Conservation (phyloP, 2,113 vertebrate species). For the Burhinus oedicnemus region DNA sequence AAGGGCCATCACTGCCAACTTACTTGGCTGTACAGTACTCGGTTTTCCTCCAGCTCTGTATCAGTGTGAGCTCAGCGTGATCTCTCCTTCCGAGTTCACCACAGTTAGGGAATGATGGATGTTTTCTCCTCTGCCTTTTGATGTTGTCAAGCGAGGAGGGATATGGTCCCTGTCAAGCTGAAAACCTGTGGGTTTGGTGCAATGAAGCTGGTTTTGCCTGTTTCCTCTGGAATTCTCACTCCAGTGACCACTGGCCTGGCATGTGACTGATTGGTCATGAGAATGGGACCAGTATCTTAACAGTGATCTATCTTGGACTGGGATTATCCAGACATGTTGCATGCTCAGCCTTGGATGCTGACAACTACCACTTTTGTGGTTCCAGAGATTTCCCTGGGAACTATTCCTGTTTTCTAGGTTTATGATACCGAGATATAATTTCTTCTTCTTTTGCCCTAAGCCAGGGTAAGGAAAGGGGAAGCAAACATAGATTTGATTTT, state of each 20-base stretch:
- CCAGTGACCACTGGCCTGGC: background rate
- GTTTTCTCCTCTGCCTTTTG: background rate
- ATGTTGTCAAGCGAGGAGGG: background rate
- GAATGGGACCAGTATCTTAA: background rate
- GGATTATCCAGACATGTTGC: background rate
- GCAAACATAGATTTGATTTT: background rate
- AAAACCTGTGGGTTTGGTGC: background rate
- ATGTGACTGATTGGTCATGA: background rate
- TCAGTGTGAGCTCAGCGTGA: background rate
- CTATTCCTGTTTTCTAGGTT: background rate
- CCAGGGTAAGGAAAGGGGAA: background rate
- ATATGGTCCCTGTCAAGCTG: accelerated
- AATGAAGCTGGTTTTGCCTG: background rate
- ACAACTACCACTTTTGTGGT: background rate
- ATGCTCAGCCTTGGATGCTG: background rate
- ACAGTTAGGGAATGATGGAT: background rate
- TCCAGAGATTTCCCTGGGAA: background rate
- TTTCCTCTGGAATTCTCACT: background rate
- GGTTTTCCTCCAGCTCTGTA: background rate
- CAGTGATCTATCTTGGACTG: background rate
- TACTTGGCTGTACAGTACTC: background rate
- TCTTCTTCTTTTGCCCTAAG: background rate
- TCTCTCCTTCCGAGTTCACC: background rate
- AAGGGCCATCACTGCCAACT: background rate
- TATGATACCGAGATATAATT: background rate